Evolutionary conservation across 2,797 vertebrate species (phyloP), one percentile per base, ranked within the genome.

Genomic region (Acridotheres tristis): DNA sequence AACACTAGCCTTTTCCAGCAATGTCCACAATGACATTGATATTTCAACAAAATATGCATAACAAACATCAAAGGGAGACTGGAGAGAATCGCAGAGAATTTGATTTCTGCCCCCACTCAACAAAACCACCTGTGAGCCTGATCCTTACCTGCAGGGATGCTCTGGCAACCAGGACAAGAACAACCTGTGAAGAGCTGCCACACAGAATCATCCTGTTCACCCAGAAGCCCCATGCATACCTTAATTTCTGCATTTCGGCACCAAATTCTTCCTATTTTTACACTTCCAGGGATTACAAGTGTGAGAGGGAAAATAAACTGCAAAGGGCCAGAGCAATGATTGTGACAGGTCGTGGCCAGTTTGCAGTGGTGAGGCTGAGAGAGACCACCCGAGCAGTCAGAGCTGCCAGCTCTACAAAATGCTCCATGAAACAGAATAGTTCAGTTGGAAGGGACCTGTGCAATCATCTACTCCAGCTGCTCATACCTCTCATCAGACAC

Each of bases 181-280:
- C 5, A 40, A 32, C 11, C 13, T 15, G 14, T 26, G 29, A 79
- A 43, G 7, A 59, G 20, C 34, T 66, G 36, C 18, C 27, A 5
- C 1, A 23, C 6, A 58, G 51, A 65, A 75, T 18, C 16, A 42
- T 7, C 34, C 45, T 20, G 48, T 42, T 48, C 4, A 4, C 20
- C 42, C 54, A 68, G 5, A 36, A 73, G 25, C 50, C 17, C 30
- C 5, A 6, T 0, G 16, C 13, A 11, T 0, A 5, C 13, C 36
- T 65, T 42, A 25, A 7, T 7, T 77, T 65, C 17, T 26, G 19
- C 23, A 21, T 20, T 42, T 38, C 30, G 58, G 43, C 13, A 57
- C 43, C 16, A 13, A 71, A 22, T 36, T 61, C 54, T 73, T 47
- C 58, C 26, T 36, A 2, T 8, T 62, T 80, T 76, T 62, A 40